Percentiles rank a stretch among this genome's conserved stretches.
These are phyloP conservation scores for Habroteleia sp. DNA, from an alignment of 2,888 invertebrate genomes.

Conservation along the genomic window DNA sequence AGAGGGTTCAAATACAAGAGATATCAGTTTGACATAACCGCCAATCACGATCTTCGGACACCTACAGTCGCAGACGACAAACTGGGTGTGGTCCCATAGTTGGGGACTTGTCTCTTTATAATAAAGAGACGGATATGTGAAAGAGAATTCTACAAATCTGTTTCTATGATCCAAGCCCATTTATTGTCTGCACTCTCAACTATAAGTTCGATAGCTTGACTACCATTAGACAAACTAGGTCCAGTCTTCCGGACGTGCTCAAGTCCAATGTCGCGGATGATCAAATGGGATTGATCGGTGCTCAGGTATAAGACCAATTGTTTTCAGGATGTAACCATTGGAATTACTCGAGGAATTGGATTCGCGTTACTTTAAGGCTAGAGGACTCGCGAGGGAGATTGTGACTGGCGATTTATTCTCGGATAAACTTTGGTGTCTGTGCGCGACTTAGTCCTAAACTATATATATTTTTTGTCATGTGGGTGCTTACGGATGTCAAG, in stretches of 20 bases:
- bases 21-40: slow-evolving; percentile 89
- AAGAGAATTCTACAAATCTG: background rate
- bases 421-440: slow-evolving; percentile 35
- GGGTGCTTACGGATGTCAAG: slow-evolving; percentile 53
- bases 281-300: slow-evolving; percentile 63
- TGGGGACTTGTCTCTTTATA: slow-evolving; percentile 24
- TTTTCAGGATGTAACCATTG: slow-evolving; percentile 68
- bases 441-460: slow-evolving; percentile 44
- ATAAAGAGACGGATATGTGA: slow-evolving; percentile 50
- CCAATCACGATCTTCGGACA: slow-evolving; percentile 58
- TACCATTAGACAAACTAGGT: slow-evolving; percentile 21
- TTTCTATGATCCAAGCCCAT: background rate
- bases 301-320: slow-evolving; percentile 58
- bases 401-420: slow-evolving; percentile 50
- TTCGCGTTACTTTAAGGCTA: slow-evolving; percentile 47
- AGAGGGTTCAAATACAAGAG: slow-evolving; percentile 95
- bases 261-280: slow-evolving; percentile 51
- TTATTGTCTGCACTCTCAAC: slow-evolving; percentile 6
- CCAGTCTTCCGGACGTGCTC: slow-evolving; percentile 46
- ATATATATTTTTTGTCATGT: slow-evolving; percentile 62
- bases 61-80: slow-evolving; percentile 43
- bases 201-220: slow-evolving; percentile 58
- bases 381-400: slow-evolving; percentile 34
- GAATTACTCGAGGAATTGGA: slow-evolving; percentile 75
- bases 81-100: slow-evolving; percentile 23